phyloP scores from a whole-genome alignment of 1,140 invertebrate genomes.

The Kradibia gibbosae region DNA sequence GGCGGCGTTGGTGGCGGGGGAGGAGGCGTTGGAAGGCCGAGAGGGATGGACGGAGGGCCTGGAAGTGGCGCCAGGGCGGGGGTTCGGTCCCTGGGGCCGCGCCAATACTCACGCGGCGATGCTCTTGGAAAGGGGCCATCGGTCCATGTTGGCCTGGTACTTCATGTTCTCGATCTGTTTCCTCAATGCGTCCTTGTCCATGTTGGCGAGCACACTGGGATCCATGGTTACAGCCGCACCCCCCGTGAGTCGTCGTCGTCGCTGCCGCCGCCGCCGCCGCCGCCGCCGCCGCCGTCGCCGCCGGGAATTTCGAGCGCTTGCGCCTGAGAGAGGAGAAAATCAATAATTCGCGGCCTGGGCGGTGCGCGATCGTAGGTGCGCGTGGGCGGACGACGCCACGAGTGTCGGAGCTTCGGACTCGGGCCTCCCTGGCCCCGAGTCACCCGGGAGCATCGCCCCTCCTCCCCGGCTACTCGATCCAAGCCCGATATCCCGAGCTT shows the following conservation, averaged over 20 bases:
- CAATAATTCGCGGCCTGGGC: slow-evolving; percentile 32
- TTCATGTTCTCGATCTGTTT: slow-evolving; percentile 98
- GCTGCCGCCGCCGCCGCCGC: slow-evolving; percentile 22
- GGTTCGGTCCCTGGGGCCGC: not conserved
- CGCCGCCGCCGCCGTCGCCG: slow-evolving; percentile 15
- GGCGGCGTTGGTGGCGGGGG: not conserved
- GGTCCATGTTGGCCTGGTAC: slow-evolving; percentile 95
- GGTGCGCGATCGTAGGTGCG: slow-evolving; percentile 6
- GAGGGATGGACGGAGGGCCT: not conserved
- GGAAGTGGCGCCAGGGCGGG: too few relatives aligned
- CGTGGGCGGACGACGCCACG: not conserved
- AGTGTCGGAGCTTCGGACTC: not conserved
- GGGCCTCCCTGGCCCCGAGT: not conserved
- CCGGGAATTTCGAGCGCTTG: slow-evolving; percentile 43
- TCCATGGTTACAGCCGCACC: slow-evolving; percentile 80
- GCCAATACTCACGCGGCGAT: slow-evolving; percentile 90
- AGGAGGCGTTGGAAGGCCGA: not conserved
- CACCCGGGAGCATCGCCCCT: not conserved
- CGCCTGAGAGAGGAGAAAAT: slow-evolving; percentile 39
- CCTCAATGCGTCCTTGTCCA: slow-evolving; percentile 97
- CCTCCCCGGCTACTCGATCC: too few relatives aligned
- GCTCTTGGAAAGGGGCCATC: slow-evolving; percentile 93
- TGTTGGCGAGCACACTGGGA: slow-evolving; percentile 92
- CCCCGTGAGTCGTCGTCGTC: slow-evolving; percentile 56
- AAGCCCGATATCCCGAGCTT: too few relatives aligned